Conservation (phyloP, 2,113 vertebrate genomes). For the Ibidorhyncha struthersii region DNA sequence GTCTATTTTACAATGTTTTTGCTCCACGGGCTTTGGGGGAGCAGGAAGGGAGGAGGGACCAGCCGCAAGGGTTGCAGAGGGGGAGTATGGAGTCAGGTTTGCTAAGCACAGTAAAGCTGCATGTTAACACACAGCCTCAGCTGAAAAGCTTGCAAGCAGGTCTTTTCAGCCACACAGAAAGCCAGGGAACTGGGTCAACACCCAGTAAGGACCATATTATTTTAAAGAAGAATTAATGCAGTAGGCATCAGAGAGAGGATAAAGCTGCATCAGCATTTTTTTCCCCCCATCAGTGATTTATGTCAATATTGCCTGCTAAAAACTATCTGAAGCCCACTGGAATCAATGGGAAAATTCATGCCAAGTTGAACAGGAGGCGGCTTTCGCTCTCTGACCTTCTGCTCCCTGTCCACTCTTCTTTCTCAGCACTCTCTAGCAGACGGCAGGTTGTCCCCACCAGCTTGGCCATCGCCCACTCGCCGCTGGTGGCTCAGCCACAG, state of each 20-base stretch:
- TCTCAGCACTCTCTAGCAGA: background rate
- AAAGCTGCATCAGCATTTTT: background rate
- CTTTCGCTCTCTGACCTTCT: background rate
- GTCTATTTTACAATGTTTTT: background rate
- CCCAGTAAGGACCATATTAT: background rate
- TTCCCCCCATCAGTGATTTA: background rate
- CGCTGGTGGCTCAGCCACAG: rapidly evolving
- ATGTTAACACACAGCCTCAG: background rate
- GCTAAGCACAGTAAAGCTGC: background rate
- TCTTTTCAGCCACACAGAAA: background rate
- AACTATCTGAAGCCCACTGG: background rate
- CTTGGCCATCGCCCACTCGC: rapidly evolving
- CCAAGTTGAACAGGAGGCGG: background rate
- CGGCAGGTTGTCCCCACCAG: background rate
- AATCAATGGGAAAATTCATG: background rate
- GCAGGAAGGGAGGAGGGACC: background rate
- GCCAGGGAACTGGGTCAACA: background rate
- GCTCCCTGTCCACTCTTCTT: background rate
- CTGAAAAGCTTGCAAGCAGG: rapidly evolving
- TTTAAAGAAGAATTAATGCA: background rate
- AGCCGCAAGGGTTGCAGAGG: rapidly evolving
- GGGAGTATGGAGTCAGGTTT: background rate
- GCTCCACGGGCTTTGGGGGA: background rate
- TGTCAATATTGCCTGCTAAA: background rate
- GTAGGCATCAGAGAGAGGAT: background rate